These are phyloP conservation scores for Odobenus rosmarus DNA, from an alignment of 2,113 vertebrate species.

Conservation along the genomic window DNA sequence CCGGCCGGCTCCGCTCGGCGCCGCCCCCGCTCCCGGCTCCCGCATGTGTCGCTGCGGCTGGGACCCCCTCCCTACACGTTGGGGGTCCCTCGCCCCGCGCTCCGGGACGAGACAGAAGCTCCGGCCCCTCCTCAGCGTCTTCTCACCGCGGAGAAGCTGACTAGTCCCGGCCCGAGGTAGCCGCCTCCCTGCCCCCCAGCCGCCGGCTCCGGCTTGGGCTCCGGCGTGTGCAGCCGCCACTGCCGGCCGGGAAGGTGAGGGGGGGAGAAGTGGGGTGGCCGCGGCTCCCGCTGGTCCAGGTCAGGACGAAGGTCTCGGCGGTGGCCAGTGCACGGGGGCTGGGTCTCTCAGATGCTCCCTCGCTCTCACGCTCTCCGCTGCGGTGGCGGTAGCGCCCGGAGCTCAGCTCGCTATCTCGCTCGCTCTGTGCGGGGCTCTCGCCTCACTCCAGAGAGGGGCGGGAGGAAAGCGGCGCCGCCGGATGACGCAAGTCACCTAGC, in stretches of 20 bases:
- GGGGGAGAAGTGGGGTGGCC: conserved; percentile 60
- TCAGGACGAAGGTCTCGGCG: conserved; percentile 46
- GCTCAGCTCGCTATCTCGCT: conserved; percentile 75
- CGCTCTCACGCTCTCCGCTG: conserved; percentile 57
- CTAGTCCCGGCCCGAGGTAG: conserved; percentile 45
- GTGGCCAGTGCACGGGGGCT: conserved; percentile 51
- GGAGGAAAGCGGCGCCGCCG: conserved; percentile 74
- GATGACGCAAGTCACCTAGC: conserved; percentile 81
- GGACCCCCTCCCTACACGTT: conserved; percentile 75
- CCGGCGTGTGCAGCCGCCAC: conserved; percentile 76
- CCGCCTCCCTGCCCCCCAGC: conserved; percentile 75
- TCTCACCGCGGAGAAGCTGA: conserved; percentile 47
- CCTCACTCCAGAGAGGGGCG: conserved; percentile 82
- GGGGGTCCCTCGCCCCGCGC: conserved; percentile 62
- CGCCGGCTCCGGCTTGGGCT: conserved; percentile 64
- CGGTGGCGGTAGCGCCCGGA: conserved; percentile 48
- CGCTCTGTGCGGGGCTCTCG: conserved; percentile 80
- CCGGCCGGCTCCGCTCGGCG: conserved; percentile 83
- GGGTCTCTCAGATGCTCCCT: conserved; percentile 52
- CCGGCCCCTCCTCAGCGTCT: conserved; percentile 50
- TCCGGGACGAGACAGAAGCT: conserved; percentile 38
- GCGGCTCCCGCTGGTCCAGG: conserved; percentile 62
- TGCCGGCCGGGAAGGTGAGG: conserved; percentile 75
- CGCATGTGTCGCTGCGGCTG: conserved; percentile 77
- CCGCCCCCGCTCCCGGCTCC: conserved; percentile 82